Conservation (phyloP, 2,888 invertebrate genomes). For the Loripinus fragilis region DNA sequence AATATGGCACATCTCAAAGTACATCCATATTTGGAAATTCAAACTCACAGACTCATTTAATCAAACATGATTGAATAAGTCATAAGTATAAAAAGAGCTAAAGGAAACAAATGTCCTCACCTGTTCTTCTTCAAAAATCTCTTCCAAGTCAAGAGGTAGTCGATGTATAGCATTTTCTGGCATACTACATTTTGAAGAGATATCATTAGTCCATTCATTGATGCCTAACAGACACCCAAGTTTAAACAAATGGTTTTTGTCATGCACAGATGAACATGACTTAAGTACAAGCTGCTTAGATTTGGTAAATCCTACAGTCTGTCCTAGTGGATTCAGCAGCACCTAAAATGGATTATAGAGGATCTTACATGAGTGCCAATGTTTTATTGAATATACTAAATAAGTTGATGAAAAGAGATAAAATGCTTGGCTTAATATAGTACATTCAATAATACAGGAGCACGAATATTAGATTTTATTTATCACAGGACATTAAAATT, state of each 20-base stretch:
- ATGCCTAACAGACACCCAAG: conserved; percentile 79
- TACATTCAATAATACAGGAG: no score
- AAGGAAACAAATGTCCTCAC: conserved; percentile 25
- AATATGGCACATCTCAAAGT: no score
- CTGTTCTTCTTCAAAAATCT: conserved; percentile 58
- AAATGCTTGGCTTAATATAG: no score
- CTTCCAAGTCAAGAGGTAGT: conserved; percentile 61
- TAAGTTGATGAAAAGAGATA: no score
- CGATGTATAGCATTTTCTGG: conserved; percentile 53
- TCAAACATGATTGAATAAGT: neutral
- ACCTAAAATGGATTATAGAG: conserved; percentile 72
- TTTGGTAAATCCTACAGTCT: conserved; percentile 78
- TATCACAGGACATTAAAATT: no score
- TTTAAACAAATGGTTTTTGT: conserved; percentile 67
- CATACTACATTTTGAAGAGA: conserved; percentile 60
- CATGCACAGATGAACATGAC: conserved; percentile 55
- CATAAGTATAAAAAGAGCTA: neutral
- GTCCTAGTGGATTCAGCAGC: conserved; percentile 79
- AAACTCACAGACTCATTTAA: neutral
- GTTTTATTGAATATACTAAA: no score
- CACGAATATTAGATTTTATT: no score
- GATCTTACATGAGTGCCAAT: no score
- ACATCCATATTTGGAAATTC: neutral
- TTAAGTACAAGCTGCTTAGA: conserved; percentile 75
- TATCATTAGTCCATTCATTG: conserved; percentile 74